A percentile compares a stretch with the other conserved stretches of the same genome.
Conservation (phyloP, 2,113 vertebrate species). For the Bothrops jararaca region DNA sequence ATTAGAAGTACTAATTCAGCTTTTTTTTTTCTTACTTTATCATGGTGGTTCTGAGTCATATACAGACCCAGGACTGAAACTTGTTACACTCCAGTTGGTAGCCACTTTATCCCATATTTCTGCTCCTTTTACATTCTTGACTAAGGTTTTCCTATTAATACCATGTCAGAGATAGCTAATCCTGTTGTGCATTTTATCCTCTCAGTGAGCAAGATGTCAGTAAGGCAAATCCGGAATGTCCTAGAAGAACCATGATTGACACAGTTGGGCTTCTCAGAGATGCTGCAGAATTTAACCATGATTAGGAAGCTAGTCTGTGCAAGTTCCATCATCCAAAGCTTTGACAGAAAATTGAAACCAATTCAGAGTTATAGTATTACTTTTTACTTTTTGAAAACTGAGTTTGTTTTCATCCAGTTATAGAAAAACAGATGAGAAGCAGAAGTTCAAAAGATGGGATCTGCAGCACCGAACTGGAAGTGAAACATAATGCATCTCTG, state of each 20-base stretch:
- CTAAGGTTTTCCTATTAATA: not conserved
- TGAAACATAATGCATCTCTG: not conserved
- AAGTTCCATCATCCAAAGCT: not conserved
- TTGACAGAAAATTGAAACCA: not conserved
- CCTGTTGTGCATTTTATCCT: not conserved
- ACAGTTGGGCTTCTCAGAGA: no score
- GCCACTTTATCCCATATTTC: not conserved
- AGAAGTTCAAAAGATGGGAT: not conserved
- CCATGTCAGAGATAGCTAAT: not conserved
- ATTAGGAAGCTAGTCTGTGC: not conserved
- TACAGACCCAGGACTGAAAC: not conserved
- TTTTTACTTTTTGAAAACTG: no score
- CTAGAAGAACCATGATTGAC: no score
- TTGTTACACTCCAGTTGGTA: not conserved
- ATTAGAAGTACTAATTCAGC: not conserved
- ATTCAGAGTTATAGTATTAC: no score
- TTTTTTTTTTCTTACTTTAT: no score
- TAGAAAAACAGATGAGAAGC: not conserved
- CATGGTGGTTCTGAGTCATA: not conserved
- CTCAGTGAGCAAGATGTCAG: not conserved
- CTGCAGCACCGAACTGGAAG: not conserved
- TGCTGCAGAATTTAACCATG: not conserved
- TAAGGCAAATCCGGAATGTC: not conserved
- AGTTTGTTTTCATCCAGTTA: no score
- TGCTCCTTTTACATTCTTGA: not conserved